Percentiles rank a stretch among this genome's conserved stretches.
Conservation (phyloP, 2,888 invertebrate species). For the Dastarcus helophoroides region DNA sequence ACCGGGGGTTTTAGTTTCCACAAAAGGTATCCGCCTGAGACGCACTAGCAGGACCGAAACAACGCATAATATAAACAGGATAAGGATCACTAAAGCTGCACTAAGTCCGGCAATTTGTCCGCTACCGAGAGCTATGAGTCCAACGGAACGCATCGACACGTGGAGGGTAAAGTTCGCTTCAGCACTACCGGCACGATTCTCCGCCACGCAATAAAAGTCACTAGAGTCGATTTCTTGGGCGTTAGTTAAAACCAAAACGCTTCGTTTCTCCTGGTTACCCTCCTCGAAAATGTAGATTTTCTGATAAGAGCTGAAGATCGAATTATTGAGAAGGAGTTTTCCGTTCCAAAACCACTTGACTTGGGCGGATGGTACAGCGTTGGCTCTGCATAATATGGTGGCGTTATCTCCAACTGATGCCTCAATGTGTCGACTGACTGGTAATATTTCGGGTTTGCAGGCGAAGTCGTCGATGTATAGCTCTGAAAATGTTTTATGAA, state of each 20-base stretch:
- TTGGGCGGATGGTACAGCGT: conserved; percentile 67
- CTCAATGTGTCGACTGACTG: conserved; percentile 64
- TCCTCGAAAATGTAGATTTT: conserved; percentile 65
- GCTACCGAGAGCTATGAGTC: conserved; percentile 70
- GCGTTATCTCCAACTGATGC: conserved; percentile 75
- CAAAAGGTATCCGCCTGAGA: conserved; percentile 58
- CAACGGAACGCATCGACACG: conserved; percentile 64
- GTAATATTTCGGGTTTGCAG: conserved; percentile 70
- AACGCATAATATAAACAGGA: conserved; percentile 60
- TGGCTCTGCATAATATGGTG: conserved; percentile 69
- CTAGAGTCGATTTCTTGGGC: conserved; percentile 73
- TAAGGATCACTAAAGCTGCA: conserved; percentile 67
- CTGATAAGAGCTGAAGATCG: conserved; percentile 67
- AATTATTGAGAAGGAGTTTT: conserved; percentile 62
- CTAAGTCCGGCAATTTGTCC: conserved; percentile 79
- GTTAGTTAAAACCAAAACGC: conserved; percentile 65
- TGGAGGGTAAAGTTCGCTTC: conserved; percentile 84
- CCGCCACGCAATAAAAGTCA: conserved; percentile 81
- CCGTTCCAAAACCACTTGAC: conserved; percentile 86
- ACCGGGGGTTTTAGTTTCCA: conserved; percentile 66
- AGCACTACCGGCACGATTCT: conserved; percentile 77
- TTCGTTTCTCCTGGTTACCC: conserved; percentile 64
- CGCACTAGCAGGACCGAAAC: conserved; percentile 64
- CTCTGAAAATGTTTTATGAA: conserved; percentile 64
- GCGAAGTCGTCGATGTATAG: conserved; percentile 73